Conservation (phyloP, 2,888 invertebrate species). For the Junonia oenone region DNA sequence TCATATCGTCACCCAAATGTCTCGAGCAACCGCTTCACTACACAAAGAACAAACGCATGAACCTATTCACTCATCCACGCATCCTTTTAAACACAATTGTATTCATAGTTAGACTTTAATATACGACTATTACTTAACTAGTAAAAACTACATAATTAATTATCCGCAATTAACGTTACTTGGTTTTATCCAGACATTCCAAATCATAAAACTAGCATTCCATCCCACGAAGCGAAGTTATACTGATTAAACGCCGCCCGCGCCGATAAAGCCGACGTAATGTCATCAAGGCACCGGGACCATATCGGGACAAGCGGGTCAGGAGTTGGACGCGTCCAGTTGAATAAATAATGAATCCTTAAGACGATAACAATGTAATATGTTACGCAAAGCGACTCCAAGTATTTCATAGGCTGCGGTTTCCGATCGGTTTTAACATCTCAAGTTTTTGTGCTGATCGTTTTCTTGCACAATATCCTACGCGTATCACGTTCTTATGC, state of each 20-base stretch:
- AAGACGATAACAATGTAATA: constrained; percentile 5
- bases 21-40: constrained; percentile 8
- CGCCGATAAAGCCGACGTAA: background rate
- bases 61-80: background rate
- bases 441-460: background rate
- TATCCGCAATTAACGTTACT: too few relatives aligned
- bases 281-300: constrained; percentile 7
- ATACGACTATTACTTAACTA: too few relatives aligned
- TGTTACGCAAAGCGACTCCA: constrained; percentile 1
- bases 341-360: constrained; percentile 4
- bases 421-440: background rate
- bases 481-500: background rate
- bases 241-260: background rate
- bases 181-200: too few relatives aligned
- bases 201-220: background rate
- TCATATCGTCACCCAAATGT: constrained; percentile 3
- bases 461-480: background rate
- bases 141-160: too few relatives aligned
- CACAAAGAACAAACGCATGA: background rate
- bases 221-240: background rate
- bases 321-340: constrained; percentile 1
- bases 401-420: constrained; percentile 1
- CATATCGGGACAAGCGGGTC: constrained; percentile 10
- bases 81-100: too few relatives aligned
- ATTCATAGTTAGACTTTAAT: too few relatives aligned